Percentiles rank a stretch among this genome's conserved stretches.
phyloP scores from a whole-genome alignment of 2,113 vertebrate species.

The Limnothrissa miodon region DNA sequence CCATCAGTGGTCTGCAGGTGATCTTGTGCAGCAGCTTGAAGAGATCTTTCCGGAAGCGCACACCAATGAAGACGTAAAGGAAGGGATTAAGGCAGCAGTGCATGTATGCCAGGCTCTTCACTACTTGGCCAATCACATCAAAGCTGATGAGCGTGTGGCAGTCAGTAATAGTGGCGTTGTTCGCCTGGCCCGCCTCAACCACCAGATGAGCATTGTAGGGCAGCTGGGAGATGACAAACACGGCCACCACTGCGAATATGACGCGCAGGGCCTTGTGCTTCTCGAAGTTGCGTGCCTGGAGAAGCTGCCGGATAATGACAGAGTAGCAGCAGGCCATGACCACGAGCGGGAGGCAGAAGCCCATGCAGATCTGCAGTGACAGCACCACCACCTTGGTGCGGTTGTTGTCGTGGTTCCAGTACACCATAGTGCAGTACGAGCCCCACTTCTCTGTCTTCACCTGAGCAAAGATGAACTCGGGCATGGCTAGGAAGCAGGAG shows the following conservation, averaged over 20 bases:
- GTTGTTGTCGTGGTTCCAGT: constrained; percentile 50
- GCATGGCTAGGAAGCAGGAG: constrained; percentile 74
- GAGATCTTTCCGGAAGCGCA: constrained; percentile 79
- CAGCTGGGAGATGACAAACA: constrained; percentile 84
- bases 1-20: constrained; percentile 48
- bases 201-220: constrained; percentile 79
- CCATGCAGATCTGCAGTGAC: constrained; percentile 77
- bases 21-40: constrained; percentile 61
- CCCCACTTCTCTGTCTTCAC: fast-evolving
- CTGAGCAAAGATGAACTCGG: constrained; percentile 81
- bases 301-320: constrained; percentile 80
- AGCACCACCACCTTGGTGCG: constrained; percentile 70
- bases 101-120: constrained; percentile 79
- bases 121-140: constrained; percentile 76
- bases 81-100: constrained; percentile 89
- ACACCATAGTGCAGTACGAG: constrained; percentile 68
- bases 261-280: constrained; percentile 86
- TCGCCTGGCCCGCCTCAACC: constrained; percentile 69
- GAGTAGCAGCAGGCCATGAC: constrained; percentile 83
- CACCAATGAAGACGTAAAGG: constrained; percentile 84
- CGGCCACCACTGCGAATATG: constrained; percentile 74
- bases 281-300: constrained; percentile 78
- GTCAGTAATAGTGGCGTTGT: constrained; percentile 48
- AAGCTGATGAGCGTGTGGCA: constrained; percentile 61
- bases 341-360: constrained; percentile 80